Conservation (phyloP, 2,888 invertebrate genomes). For the Sesia bembeciformis region DNA sequence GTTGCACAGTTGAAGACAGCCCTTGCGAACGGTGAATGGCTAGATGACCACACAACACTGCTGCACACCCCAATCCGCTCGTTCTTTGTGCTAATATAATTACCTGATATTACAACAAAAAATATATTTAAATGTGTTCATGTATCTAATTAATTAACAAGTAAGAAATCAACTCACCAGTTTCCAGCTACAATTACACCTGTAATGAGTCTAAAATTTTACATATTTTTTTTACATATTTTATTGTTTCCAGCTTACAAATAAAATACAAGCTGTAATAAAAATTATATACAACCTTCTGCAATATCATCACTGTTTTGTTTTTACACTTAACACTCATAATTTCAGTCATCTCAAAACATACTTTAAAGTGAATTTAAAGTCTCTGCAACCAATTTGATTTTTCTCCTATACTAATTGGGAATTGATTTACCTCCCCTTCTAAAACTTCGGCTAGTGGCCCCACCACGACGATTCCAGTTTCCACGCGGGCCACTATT, state of each 20-base stretch:
- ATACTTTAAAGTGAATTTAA: conserved; percentile 22
- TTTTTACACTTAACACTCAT: conserved; percentile 48
- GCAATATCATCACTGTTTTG: conserved; percentile 43
- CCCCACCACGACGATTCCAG: conserved; percentile 40
- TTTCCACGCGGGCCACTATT: conserved; percentile 35
- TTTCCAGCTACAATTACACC: conserved; percentile 18
- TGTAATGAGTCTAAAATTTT: conserved; percentile 30
- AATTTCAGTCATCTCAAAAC: conserved; percentile 17
- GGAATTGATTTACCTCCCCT: conserved; percentile 52
- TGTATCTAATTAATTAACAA: conserved; percentile 23
- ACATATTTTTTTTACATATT: conserved; percentile 50
- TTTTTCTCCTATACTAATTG: conserved; percentile 33
- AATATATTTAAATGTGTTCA: conserved; percentile 20
- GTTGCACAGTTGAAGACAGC: not conserved
- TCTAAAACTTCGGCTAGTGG: conserved; percentile 46
- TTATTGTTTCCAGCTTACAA: conserved; percentile 59
- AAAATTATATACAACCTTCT: conserved; percentile 65
- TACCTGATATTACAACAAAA: conserved; percentile 48
- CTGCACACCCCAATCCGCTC: not conserved
- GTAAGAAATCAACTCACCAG: conserved; percentile 57
- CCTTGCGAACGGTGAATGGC: too few relatives aligned
- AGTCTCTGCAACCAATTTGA: conserved; percentile 28
- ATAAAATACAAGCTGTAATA: conserved; percentile 59
- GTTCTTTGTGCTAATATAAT: conserved; percentile 11
- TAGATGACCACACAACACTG: not conserved